These are phyloP conservation scores for Ooceraea biroi DNA, from an alignment of 1,140 invertebrate genomes.

Conservation along the genomic window DNA sequence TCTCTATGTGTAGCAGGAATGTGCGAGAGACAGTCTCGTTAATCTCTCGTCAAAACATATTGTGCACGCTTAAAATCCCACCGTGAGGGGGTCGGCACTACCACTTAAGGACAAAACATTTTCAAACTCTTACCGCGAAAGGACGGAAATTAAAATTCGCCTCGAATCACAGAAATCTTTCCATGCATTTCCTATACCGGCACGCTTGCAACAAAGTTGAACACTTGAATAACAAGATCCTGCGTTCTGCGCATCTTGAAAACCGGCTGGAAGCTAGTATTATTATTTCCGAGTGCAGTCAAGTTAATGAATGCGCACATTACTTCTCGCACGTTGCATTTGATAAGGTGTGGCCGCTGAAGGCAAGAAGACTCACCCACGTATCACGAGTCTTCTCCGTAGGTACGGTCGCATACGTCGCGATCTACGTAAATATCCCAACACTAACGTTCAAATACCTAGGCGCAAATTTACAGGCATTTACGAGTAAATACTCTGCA, in stretches of 20 bases:
- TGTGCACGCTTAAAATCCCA: slow-evolving; percentile 66
- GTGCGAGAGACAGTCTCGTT: slow-evolving; percentile 73
- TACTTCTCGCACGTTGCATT: background rate
- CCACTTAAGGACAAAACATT: slow-evolving; percentile 31
- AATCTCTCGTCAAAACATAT: slow-evolving; percentile 75
- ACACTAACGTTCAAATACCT: background rate
- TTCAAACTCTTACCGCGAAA: background rate
- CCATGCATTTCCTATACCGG: too few species aligned
- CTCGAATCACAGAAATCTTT: background rate
- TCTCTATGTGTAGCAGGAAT: slow-evolving; percentile 36
- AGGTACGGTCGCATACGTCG: background rate
- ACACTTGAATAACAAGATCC: background rate
- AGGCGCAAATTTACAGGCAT: background rate
- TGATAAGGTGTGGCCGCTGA: slow-evolving; percentile 14
- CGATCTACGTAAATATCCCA: background rate
- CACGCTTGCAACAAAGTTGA: too few species aligned
- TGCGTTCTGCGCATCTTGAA: too few species aligned
- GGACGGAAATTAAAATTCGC: slow-evolving; percentile 1
- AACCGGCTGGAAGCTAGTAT: background rate
- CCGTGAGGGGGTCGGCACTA: background rate
- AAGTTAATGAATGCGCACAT: slow-evolving; percentile 7
- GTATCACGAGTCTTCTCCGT: slow-evolving; percentile 1
- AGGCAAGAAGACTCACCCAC: slow-evolving; percentile 9
- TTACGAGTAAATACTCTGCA: background rate
- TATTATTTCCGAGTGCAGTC: background rate